These are phyloP conservation scores for Pollenia angustigena DNA, from an alignment of 2,888 invertebrate genomes.

Conservation along the genomic window DNA sequence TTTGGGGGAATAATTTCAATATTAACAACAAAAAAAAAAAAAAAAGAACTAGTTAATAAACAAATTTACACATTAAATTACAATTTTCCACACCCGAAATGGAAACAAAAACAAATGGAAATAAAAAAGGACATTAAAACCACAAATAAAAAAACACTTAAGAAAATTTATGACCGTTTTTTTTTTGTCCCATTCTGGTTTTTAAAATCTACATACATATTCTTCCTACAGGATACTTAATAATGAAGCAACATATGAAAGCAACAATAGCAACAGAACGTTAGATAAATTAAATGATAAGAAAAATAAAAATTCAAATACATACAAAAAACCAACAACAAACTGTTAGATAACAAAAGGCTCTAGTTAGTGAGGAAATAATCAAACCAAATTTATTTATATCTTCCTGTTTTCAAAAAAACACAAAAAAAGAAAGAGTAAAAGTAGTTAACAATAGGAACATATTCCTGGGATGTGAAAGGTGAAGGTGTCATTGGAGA, in stretches of 20 bases:
- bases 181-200: slow-evolving; percentile 28
- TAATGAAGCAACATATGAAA: slow-evolving; percentile 73
- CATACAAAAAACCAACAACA: background rate
- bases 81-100: slow-evolving; percentile 75
- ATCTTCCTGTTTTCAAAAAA: slow-evolving; percentile 53
- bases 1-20: slow-evolving; percentile 44
- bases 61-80: slow-evolving; percentile 82
- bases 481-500: slow-evolving; percentile 75
- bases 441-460: slow-evolving; percentile 19
- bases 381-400: slow-evolving; percentile 71
- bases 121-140: slow-evolving; percentile 71
- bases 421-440: background rate
- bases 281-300: slow-evolving; percentile 70
- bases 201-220: slow-evolving; percentile 50
- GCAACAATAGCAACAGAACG: slow-evolving; percentile 67
- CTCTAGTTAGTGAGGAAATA: slow-evolving; percentile 72
- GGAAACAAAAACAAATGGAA: slow-evolving; percentile 35
- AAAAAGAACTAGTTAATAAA: slow-evolving; percentile 79
- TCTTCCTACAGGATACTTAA: slow-evolving; percentile 49
- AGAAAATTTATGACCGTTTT: slow-evolving; percentile 79
- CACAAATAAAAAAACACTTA: slow-evolving; percentile 79
- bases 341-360: slow-evolving; percentile 55
- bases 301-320: slow-evolving; percentile 57
- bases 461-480: slow-evolving; percentile 51
- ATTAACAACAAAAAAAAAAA: slow-evolving; percentile 61